Base-by-base conservation (phyloP, 2,113 vertebrate species). In the Capreolus pygargus region DNA sequence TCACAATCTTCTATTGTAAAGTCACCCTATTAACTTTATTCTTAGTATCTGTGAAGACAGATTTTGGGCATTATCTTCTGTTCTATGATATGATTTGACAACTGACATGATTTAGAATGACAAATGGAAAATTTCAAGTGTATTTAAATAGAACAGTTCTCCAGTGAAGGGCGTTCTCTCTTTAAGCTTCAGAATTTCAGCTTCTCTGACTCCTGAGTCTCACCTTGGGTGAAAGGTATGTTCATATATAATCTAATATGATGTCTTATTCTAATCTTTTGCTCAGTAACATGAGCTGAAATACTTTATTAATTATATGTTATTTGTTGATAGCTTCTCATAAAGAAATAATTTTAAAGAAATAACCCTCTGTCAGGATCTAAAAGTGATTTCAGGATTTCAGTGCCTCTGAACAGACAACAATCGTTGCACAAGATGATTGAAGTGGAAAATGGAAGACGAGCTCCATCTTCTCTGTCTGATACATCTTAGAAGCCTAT, bases 221-320 rank as follows among this genome's bases (percentile, higher is more conserved):
- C 39, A 19, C 67, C 89, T 78, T 89, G 28, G 1, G 10, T 28
- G 81, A 93, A 86, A 95, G 94, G 89, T 98, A 97, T 14, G 36
- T 70, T 84, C 14, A 23, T 7, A 2, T 9, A 19, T 6, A 55
- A 47, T 27, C 9, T 52, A n/a, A 67, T 67, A 10, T 33, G 15
- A 16, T 64, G 8, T 91, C 17, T 81, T 60, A 12, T 17, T 91
- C 11, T 78, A 60, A 74, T 25, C 36, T 52, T 43, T 85, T 74
- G n/a, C 12, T 82, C 60, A 5, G 16, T 79, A 45, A 30, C 84
- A 60, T 64, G 5, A 58, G 23, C 58, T 82, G 8, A 47, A 39
- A 1, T 2, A 30, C 6, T 39, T 47, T 84, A 28, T n/a, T 52
- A 79, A 92, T n/a, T 82, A 1, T 10, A 27, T 30, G 33, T 21